Evolutionary conservation across 1,140 invertebrate species (phyloP).

Genomic region (Andricus grossulariae): DNA sequence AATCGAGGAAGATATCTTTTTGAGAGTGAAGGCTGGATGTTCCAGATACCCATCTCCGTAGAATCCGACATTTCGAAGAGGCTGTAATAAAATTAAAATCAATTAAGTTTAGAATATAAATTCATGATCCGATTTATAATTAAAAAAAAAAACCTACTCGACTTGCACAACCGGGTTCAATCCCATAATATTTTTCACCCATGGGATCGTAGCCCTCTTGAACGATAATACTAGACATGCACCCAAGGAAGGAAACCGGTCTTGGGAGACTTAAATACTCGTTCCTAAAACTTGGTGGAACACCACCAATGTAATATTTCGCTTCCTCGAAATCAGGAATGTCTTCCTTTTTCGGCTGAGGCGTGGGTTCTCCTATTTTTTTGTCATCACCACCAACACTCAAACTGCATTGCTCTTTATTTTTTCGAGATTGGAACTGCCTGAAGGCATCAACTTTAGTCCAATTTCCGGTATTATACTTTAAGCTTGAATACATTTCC

Average conservation of each 20-base stretch:
- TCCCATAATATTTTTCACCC: slow-evolving; percentile 82
- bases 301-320: slow-evolving; percentile 87
- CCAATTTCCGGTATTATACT: slow-evolving; percentile 90
- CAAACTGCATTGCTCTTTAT: slow-evolving; percentile 71
- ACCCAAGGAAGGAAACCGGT: slow-evolving; percentile 85
- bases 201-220: slow-evolving; percentile 82
- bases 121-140: slow-evolving; percentile 3
- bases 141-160: slow-evolving; percentile 76
- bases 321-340: slow-evolving; percentile 81
- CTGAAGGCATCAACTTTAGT: slow-evolving; percentile 83
- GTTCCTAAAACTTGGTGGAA: slow-evolving; percentile 82
- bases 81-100: slow-evolving; percentile 66
- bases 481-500: slow-evolving; percentile 82
- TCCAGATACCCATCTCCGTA: slow-evolving; percentile 88
- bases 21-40: slow-evolving; percentile 80
- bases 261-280: slow-evolving; percentile 67
- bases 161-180: slow-evolving; percentile 85
- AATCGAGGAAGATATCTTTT: slow-evolving; percentile 80
- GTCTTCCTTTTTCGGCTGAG: slow-evolving; percentile 76
- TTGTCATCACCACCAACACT: slow-evolving; percentile 85
- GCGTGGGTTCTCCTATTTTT: slow-evolving; percentile 80
- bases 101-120: background rate
- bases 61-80: slow-evolving; percentile 82
- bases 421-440: slow-evolving; percentile 71
- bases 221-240: slow-evolving; percentile 87